A percentile compares a stretch with the other conserved stretches of the same genome.
Evolutionary conservation across 2,888 invertebrate species (phyloP).

Genomic region (Yponomeuta cagnagella): DNA sequence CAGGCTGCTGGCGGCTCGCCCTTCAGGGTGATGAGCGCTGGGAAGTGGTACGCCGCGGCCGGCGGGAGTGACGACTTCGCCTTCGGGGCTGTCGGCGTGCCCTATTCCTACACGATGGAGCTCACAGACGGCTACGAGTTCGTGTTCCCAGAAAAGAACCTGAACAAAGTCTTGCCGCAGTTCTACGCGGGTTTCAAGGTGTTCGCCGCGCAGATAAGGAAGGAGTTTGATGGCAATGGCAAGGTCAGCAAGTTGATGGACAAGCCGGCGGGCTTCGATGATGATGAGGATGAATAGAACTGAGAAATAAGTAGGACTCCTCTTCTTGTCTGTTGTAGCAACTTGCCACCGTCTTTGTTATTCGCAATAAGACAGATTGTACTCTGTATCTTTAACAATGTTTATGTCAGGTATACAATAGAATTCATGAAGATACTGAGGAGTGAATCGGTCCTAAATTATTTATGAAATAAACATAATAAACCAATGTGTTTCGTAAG

Average conservation of each 20-base stretch:
- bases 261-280: neutral
- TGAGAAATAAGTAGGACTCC: neutral
- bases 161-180: constrained; percentile 44
- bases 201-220: constrained; percentile 44
- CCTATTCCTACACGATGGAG: constrained; percentile 78
- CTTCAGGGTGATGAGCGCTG: constrained; percentile 65
- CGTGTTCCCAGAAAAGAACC: constrained; percentile 73
- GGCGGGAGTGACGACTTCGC: constrained; percentile 80
- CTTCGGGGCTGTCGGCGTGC: constrained; percentile 68
- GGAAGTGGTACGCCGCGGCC: constrained; percentile 76
- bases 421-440: too few species aligned
- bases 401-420: too few species aligned
- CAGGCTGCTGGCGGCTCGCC: constrained; percentile 53
- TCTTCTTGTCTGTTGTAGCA: neutral
- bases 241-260: neutral
- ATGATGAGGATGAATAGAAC: neutral
- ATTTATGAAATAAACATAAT: too few species aligned
- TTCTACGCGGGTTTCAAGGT: constrained; percentile 57
- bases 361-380: too few species aligned
- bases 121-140: constrained; percentile 78
- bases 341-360: too few species aligned
- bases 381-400: too few species aligned
- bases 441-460: too few species aligned
- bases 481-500: too few species aligned
- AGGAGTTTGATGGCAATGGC: constrained; percentile 35